Conservation (phyloP, 2,113 vertebrate genomes). For the Oreotragus oreotragus region DNA sequence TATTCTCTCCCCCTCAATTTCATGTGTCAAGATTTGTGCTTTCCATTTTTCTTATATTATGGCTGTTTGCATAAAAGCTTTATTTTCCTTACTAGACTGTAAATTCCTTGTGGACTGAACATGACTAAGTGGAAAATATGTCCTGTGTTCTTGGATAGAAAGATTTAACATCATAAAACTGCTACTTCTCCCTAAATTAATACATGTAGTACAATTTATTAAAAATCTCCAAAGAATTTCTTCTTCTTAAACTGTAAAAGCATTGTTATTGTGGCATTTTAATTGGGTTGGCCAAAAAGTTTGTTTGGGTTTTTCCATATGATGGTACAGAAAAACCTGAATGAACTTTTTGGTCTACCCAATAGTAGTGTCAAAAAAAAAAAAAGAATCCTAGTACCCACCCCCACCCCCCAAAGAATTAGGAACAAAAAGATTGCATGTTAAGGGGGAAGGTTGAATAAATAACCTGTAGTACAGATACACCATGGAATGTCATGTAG, state of each 20-base stretch:
- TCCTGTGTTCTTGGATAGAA: background rate
- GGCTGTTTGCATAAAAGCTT: background rate
- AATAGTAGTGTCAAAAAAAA: background rate
- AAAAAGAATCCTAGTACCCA: background rate
- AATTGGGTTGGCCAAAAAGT: background rate
- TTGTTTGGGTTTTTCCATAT: background rate
- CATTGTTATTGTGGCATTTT: background rate
- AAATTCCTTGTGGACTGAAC: background rate
- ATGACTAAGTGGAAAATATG: background rate
- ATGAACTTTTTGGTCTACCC: background rate
- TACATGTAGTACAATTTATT: background rate
- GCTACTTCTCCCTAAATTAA: background rate
- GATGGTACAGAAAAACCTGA: background rate
- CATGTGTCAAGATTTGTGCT: background rate
- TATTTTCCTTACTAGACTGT: background rate
- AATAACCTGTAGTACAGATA: background rate
- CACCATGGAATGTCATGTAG: background rate
- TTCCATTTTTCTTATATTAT: background rate
- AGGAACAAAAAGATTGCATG: background rate
- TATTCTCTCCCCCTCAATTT: background rate
- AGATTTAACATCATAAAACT: background rate
- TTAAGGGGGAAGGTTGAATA: background rate
- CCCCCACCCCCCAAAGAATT: background rate
- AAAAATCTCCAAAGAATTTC: background rate
- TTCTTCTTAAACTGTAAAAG: background rate